A percentile compares a stretch with the other conserved stretches of the same genome.
These are phyloP conservation scores for Mus spretus DNA, from an alignment of 2,797 vertebrate genomes.

Conservation along the genomic window DNA sequence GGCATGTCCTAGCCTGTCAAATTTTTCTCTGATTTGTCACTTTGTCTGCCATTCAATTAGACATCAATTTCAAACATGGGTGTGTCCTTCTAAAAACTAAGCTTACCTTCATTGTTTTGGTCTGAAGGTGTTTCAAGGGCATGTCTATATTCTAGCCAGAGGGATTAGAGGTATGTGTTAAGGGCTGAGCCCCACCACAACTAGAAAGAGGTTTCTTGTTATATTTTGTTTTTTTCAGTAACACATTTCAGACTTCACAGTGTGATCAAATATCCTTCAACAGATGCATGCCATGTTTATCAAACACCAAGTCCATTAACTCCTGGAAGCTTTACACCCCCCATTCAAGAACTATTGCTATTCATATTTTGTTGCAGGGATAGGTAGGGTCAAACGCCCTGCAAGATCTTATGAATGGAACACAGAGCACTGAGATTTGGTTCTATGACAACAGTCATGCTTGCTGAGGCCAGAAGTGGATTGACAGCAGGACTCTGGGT, in stretches of 20 bases:
- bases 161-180: background rate
- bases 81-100: background rate
- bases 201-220: background rate
- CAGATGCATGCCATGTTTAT: background rate
- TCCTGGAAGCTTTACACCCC: background rate
- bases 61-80: background rate
- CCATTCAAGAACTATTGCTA: background rate
- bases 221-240: background rate
- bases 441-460: background rate
- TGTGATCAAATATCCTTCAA: background rate
- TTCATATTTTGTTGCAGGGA: background rate
- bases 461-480: background rate
- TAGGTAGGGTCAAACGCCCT: background rate
- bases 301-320: background rate
- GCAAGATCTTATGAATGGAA: background rate
- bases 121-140: background rate
- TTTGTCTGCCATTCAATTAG: background rate
- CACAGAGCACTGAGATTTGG: background rate
- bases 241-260: background rate
- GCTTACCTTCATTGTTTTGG: background rate
- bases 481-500: background rate
- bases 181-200: background rate
- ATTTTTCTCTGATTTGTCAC: background rate
- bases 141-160: too few relatives aligned
- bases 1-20: background rate